These are phyloP conservation scores for Coregonus sp. DNA, from an alignment of 2,797 vertebrate genomes.

Conservation along the genomic window DNA sequence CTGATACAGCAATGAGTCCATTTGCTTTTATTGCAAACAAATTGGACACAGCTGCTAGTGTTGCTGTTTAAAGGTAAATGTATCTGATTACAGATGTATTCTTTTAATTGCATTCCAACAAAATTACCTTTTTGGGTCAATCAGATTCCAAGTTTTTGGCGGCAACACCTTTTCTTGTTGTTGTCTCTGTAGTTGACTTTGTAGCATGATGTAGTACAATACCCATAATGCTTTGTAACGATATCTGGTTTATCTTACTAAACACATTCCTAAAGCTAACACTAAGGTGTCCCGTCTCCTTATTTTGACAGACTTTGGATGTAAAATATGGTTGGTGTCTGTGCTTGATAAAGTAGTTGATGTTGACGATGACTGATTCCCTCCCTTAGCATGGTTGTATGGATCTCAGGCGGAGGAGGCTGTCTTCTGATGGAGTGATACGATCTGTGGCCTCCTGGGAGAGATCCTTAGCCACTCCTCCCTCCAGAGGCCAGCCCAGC, in stretches of 20 bases:
- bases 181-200: neutral
- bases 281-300: too few relatives aligned
- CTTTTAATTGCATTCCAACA: conserved; percentile 17
- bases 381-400: conserved; percentile 43
- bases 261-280: too few relatives aligned
- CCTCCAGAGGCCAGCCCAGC: conserved; percentile 29
- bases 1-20: neutral
- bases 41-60: conserved; percentile 32
- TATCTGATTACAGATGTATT: conserved; percentile 2
- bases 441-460: conserved; percentile 59
- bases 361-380: conserved; percentile 2
- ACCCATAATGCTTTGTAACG: too few relatives aligned
- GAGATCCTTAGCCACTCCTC: conserved; percentile 25
- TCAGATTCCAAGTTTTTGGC: neutral
- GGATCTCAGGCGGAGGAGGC: conserved; percentile 65
- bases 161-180: neutral
- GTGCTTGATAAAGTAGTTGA: neutral
- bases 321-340: neutral
- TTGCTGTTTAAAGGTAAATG: conserved; percentile 19
- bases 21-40: conserved; percentile 23
- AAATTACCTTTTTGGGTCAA: neutral
- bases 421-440: conserved; percentile 68
- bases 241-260: too few relatives aligned
- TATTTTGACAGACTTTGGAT: neutral
- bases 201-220: too few relatives aligned